phyloP scores from a whole-genome alignment of 2,113 vertebrate species.

The Varanus salvator region DNA sequence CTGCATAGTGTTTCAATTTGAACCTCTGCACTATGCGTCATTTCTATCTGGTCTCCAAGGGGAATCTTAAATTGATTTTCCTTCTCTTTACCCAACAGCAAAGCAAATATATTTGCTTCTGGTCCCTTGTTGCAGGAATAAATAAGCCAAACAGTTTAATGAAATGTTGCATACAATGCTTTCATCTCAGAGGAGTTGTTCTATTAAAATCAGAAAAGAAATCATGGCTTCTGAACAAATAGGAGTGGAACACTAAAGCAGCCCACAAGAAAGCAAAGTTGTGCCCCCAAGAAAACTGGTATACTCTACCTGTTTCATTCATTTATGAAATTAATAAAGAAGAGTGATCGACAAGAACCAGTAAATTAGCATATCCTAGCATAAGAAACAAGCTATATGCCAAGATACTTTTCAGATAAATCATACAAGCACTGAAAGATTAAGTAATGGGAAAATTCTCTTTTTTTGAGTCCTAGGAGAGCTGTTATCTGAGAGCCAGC shows the following conservation, averaged over 20 bases:
- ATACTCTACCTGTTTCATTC: not conserved
- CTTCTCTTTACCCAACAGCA: not conserved
- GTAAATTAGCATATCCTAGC: not conserved
- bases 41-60: not conserved
- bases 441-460: too few species aligned
- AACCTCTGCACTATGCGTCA: not conserved
- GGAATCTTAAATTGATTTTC: constrained; percentile 12
- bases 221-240: not conserved
- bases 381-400: not conserved
- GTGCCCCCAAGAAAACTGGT: too few species aligned
- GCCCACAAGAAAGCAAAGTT: not conserved
- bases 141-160: not conserved
- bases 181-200: not conserved
- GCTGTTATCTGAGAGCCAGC: not conserved
- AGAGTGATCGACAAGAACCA: not conserved
- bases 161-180: not conserved
- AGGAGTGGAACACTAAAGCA: not conserved
- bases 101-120: not conserved
- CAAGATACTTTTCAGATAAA: not conserved
- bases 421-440: not conserved
- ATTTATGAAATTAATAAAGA: not conserved
- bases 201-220: not conserved
- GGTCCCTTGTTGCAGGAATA: not conserved
- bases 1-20: not conserved
- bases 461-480: not conserved